Evolutionary conservation across 2,888 invertebrate species (phyloP).

Genomic region (Philereme transversata): DNA sequence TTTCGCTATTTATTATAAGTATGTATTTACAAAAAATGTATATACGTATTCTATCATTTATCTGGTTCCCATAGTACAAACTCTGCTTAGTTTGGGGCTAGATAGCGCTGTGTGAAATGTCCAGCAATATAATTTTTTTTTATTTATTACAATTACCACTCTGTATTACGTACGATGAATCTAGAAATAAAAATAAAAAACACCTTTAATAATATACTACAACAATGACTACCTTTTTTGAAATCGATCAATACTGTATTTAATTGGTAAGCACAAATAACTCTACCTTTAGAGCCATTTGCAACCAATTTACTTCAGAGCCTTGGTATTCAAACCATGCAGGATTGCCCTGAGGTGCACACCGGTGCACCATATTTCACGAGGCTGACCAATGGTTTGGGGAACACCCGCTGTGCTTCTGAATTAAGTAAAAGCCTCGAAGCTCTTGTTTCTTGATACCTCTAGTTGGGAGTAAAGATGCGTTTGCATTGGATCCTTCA

Average conservation of each 20-base stretch:
- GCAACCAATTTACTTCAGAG: constrained; percentile 52
- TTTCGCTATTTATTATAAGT: no score
- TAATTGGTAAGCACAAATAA: constrained; percentile 3
- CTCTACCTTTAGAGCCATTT: constrained; percentile 29
- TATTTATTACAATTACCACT: no score
- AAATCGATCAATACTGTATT: neutral
- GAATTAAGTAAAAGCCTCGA: constrained; percentile 89
- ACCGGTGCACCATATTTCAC: constrained; percentile 80
- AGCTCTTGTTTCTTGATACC: constrained; percentile 85
- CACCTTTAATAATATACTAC: no score
- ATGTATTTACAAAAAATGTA: no score
- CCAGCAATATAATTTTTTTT: no score
- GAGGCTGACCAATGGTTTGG: constrained; percentile 72
- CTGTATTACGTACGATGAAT: no score
- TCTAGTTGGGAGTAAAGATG: constrained; percentile 65
- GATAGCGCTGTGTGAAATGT: no score
- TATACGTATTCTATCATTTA: no score
- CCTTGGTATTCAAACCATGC: constrained; percentile 69
- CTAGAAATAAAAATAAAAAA: no score
- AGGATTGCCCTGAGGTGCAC: constrained; percentile 73
- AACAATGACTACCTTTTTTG: no score
- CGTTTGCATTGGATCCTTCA: constrained; percentile 37
- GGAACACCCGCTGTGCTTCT: constrained; percentile 89
- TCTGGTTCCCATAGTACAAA: no score
- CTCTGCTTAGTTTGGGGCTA: no score